A percentile compares a stretch with the other conserved stretches of the same genome.
Conservation (phyloP, 2,888 invertebrate species). For the Acronicta alni region DNA sequence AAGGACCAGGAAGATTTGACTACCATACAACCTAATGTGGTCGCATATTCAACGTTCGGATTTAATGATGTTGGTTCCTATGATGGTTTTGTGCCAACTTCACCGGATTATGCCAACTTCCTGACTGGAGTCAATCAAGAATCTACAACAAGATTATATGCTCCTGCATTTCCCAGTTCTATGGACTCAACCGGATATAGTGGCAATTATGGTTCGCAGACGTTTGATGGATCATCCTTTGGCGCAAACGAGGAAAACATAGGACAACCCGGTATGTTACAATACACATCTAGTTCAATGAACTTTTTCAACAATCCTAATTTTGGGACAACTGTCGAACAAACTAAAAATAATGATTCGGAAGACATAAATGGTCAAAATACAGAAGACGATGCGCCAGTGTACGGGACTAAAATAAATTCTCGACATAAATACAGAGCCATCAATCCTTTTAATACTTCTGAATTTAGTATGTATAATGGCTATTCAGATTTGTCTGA, state of each 20-base stretch:
- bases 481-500: constrained; percentile 63
- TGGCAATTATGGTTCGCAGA: constrained; percentile 66
- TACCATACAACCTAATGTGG: constrained; percentile 80
- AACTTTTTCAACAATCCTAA: constrained; percentile 70
- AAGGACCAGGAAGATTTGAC: constrained; percentile 73
- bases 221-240: constrained; percentile 64
- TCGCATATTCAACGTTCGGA: constrained; percentile 84
- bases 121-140: constrained; percentile 73
- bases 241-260: constrained; percentile 61
- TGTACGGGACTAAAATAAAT: constrained; percentile 80
- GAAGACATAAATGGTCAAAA: constrained; percentile 62
- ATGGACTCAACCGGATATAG: constrained; percentile 72
- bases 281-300: constrained; percentile 69
- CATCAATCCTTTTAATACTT: constrained; percentile 65
- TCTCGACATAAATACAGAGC: constrained; percentile 69
- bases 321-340: constrained; percentile 64
- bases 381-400: constrained; percentile 68
- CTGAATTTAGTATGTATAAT: constrained; percentile 67
- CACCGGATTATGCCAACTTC: constrained; percentile 79
- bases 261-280: constrained; percentile 70
- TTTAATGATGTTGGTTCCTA: constrained; percentile 83
- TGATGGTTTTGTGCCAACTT: constrained; percentile 82
- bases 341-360: constrained; percentile 62
- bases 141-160: constrained; percentile 75
- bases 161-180: constrained; percentile 81